Percentiles rank a stretch among this genome's conserved stretches.
Conservation (phyloP, 2,113 vertebrate genomes). For the Microcebus murinus region DNA sequence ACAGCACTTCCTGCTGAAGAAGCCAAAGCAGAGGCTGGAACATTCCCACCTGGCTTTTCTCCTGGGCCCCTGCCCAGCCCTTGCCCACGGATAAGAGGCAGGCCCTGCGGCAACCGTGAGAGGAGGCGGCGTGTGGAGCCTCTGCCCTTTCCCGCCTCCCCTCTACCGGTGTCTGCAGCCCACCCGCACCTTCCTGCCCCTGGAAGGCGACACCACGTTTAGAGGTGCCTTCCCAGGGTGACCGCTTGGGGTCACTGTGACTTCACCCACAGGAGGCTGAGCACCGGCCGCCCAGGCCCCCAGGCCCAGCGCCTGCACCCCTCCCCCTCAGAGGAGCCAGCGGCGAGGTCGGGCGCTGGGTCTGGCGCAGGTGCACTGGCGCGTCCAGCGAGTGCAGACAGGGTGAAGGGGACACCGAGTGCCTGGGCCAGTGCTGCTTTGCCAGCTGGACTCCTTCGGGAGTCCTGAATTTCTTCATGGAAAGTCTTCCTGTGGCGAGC, state of each 20-base stretch:
- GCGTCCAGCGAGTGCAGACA: not conserved
- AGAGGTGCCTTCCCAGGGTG: constrained; percentile 14
- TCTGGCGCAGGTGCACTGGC: not conserved
- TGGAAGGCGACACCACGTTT: not conserved
- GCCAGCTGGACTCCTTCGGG: not conserved
- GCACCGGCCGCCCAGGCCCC: not conserved
- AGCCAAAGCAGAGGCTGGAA: not conserved
- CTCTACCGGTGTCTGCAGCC: not conserved
- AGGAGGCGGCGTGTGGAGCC: not conserved
- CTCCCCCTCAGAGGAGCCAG: not conserved
- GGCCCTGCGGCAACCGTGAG: accelerated
- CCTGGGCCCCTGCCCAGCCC: not conserved
- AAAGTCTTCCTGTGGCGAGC: not conserved
- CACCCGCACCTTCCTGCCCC: not conserved
- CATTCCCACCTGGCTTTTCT: not conserved
- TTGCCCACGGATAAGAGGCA: not conserved
- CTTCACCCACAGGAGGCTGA: constrained; percentile 53
- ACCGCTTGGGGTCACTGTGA: constrained; percentile 77
- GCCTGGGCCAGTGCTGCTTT: not conserved
- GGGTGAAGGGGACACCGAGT: not conserved
- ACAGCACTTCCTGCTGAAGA: not conserved
- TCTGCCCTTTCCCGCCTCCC: not conserved
- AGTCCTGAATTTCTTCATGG: not conserved
- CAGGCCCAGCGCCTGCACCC: not conserved
- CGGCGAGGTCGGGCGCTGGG: not conserved